Base-by-base conservation (phyloP, 2,797 vertebrate species). In the Molossus alvarezi region DNA sequence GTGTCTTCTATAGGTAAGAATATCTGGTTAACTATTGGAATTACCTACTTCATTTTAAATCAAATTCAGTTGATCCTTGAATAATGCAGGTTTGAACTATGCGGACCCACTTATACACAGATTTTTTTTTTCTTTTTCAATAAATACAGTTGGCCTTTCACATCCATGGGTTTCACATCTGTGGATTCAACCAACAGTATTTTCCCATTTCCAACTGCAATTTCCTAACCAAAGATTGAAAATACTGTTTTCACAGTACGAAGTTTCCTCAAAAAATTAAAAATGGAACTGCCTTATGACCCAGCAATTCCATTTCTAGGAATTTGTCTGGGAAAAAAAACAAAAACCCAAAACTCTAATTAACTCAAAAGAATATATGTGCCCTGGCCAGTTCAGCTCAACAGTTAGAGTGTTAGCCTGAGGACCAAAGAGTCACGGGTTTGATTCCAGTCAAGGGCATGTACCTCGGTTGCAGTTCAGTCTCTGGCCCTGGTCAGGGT, bases 31-130 rank as follows among this genome's bases (percentile, higher is more conserved):
- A 76, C 85, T 64, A 90, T 41, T 55, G 21, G 64, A 91, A 81
- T 57, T 57, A 65, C 29, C 45, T 60, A 64, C 72, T 94, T 79
- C 73, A 97, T 33, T 96, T 95, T 76, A 90, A 95, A 45, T 69
- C 80, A 88, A 45, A 94, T 92, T n/a, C 51, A 79, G 33, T 9
- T 57, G 20, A 57, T 33, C 53, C 53, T 57, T 79, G 53, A 57
- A 57, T 15, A 79, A 79, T 14, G 21, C 53, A 57, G 12, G n/a
- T 57, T 37, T 57, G 76, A 37, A 79, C 53, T 23, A n/a, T 58
- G 18, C 53, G 37, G 53, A 20, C 23, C n/a, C 55, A 79, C 76
- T 58, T 57, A 45, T 45, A 45, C 3, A 45, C 41, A 45, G 41
- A 45, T 45, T 45, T 45, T 45, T 45, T 45, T 45, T 37, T 12